phyloP scores from a whole-genome alignment of 2,797 vertebrate genomes.

The Distichodus sexfasciatus region DNA sequence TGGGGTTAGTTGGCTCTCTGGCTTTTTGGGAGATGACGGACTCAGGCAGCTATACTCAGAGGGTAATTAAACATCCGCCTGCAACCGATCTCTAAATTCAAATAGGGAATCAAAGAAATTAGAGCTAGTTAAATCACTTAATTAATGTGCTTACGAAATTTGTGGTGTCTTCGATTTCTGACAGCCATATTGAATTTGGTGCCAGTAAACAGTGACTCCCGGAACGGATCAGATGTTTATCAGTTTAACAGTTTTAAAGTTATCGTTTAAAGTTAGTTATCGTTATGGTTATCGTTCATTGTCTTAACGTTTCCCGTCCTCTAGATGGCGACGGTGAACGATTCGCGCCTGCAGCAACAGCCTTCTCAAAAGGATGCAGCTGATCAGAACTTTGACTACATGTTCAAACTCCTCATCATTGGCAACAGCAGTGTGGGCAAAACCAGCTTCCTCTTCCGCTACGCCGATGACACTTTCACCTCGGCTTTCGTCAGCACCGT shows the following conservation, averaged over 20 bases:
- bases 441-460: constrained; percentile 81
- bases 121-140: no score
- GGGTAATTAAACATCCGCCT: constrained; percentile 15
- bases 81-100: no score
- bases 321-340: constrained; percentile 82
- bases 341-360: constrained; percentile 73
- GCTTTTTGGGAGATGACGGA: constrained; percentile 25
- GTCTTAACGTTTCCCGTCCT: neutral
- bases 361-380: constrained; percentile 82
- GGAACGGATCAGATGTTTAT: no score
- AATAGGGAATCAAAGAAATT: no score
- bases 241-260: no score
- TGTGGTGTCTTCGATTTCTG: no score
- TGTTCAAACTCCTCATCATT: constrained; percentile 81
- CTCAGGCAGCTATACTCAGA: constrained; percentile 13
- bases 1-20: neutral
- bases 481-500: constrained; percentile 81
- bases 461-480: constrained; percentile 79
- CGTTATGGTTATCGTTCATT: no score
- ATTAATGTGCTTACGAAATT: neutral
- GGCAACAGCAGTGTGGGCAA: constrained; percentile 83
- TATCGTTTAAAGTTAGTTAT: no score
- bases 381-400: constrained; percentile 82
- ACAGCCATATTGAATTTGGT: no score
- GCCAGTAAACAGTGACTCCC: no score